These are phyloP conservation scores for Tipula vernalis DNA, from an alignment of 2,888 invertebrate genomes.

Conservation along the genomic window DNA sequence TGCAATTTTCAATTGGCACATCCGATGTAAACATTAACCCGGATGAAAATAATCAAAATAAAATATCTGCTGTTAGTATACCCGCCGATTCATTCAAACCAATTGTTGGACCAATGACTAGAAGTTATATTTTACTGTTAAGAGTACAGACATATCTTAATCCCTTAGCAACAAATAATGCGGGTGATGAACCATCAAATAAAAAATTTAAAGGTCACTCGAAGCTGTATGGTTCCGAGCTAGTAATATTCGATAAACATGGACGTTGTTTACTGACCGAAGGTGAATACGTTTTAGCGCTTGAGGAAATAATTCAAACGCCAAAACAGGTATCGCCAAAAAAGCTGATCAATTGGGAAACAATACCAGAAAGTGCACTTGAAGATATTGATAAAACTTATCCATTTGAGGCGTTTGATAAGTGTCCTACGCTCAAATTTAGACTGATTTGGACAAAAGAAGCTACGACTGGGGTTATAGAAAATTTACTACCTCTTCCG, in stretches of 20 bases:
- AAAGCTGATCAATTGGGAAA: constrained; percentile 57
- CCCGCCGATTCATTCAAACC: constrained; percentile 74
- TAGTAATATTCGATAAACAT: constrained; percentile 82
- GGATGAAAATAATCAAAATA: constrained; percentile 34
- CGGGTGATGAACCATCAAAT: constrained; percentile 47
- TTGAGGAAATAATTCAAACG: constrained; percentile 52
- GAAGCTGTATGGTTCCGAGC: constrained; percentile 47
- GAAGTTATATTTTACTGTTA: constrained; percentile 69
- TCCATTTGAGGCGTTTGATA: constrained; percentile 64
- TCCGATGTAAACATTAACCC: constrained; percentile 68
- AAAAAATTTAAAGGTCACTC: constrained; percentile 54
- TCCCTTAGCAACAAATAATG: not conserved
- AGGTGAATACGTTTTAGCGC: constrained; percentile 79
- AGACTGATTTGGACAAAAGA: constrained; percentile 73
- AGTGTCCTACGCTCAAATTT: constrained; percentile 72
- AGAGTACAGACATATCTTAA: constrained; percentile 44
- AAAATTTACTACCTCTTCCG: constrained; percentile 44
- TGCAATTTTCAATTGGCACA: constrained; percentile 57
- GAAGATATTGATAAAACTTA: constrained; percentile 19
- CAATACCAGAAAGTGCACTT: constrained; percentile 43
- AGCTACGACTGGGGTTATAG: constrained; percentile 50
- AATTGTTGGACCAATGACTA: constrained; percentile 64
- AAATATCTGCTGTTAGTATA: constrained; percentile 69
- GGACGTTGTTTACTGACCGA: constrained; percentile 75
- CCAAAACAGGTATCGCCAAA: constrained; percentile 42